A percentile compares a stretch with the other conserved stretches of the same genome.
phyloP scores from a whole-genome alignment of 92 coral and sea anemone genomes.

The Porites lobata region DNA sequence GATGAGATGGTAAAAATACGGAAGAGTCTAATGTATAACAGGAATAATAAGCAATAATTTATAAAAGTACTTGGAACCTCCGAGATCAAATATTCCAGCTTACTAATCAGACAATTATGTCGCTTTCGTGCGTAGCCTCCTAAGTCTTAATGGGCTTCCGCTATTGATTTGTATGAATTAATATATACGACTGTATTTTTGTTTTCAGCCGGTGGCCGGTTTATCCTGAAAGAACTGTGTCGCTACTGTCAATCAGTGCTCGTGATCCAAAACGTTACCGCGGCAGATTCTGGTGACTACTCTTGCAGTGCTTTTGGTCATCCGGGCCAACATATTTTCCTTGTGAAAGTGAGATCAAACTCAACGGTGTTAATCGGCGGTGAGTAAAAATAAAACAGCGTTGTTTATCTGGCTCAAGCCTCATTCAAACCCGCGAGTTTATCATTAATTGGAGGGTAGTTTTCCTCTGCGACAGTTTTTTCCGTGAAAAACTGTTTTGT shows the following conservation, averaged over 20 bases:
- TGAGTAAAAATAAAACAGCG: not conserved
- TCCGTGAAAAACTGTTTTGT: no score
- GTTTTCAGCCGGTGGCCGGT: constrained; percentile 19
- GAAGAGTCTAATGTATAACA: no score
- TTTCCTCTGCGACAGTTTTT: no score
- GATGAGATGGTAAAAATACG: no score
- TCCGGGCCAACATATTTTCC: constrained; percentile 45
- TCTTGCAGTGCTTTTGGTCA: constrained; percentile 23
- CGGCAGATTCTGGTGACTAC: constrained; percentile 40
- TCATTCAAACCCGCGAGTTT: not conserved
- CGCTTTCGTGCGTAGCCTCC: no score
- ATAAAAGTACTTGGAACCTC: no score
- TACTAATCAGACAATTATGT: no score
- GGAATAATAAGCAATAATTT: no score
- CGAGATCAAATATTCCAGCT: no score
- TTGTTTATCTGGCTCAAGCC: not conserved
- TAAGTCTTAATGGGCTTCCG: no score
- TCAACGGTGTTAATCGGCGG: not conserved
- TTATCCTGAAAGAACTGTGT: constrained; percentile 16
- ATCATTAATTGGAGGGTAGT: no score
- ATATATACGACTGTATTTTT: not conserved
- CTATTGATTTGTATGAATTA: no score
- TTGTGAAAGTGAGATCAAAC: not conserved
- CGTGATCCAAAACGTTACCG: constrained; percentile 27
- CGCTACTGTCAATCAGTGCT: constrained; percentile 22